Conservation (phyloP, 2,113 vertebrate species). For the Potamarius usumacintae region DNA sequence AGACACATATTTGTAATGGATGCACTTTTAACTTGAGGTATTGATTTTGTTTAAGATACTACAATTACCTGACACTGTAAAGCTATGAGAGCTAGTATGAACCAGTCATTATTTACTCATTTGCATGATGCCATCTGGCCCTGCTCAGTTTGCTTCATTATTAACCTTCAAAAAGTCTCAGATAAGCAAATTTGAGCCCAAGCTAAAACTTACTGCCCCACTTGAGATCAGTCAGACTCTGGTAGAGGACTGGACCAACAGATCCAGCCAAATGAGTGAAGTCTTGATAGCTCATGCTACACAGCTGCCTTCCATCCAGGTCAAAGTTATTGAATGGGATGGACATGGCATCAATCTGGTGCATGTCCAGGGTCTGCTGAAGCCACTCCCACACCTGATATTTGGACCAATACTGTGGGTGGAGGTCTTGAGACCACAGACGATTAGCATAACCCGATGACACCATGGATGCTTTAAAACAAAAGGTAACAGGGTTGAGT, state of each 20-base stretch:
- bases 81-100: neutral
- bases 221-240: constrained; percentile 88
- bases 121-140: neutral
- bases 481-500: neutral
- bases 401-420: constrained; percentile 94
- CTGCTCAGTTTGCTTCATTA: neutral
- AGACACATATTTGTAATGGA: neutral
- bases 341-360: constrained; percentile 89
- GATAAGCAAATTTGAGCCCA: neutral
- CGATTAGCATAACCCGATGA: constrained; percentile 76
- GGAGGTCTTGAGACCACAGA: constrained; percentile 84
- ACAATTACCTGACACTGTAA: neutral
- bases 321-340: constrained; percentile 95
- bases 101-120: neutral
- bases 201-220: constrained; percentile 78
- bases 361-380: constrained; percentile 92
- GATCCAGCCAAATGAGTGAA: constrained; percentile 86
- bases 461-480: constrained; percentile 60
- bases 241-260: constrained; percentile 86
- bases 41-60: neutral
- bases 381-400: constrained; percentile 99
- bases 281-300: constrained; percentile 87
- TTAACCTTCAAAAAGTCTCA: neutral
- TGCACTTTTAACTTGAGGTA: neutral
- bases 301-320: constrained; percentile 88